Percentiles rank a stretch among this genome's conserved stretches.
Conservation (phyloP, 2,797 vertebrate genomes). For the Coccyzus lansbergi region DNA sequence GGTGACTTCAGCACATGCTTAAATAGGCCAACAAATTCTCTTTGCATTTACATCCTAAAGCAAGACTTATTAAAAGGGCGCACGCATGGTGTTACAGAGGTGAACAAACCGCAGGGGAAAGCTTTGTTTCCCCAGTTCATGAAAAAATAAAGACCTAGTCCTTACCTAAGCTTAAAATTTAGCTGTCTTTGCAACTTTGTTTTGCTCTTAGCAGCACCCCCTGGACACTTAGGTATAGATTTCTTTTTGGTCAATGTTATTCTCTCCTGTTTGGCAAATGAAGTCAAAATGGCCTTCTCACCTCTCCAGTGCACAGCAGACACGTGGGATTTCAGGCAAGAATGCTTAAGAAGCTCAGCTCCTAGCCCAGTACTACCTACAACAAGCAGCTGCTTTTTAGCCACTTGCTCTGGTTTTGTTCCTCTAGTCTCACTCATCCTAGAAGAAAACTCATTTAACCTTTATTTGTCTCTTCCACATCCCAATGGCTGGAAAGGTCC, state of each 20-base stretch:
- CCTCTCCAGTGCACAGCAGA: neutral
- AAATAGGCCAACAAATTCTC: neutral
- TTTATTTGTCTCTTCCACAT: neutral
- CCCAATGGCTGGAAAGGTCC: neutral
- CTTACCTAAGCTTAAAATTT: slow-evolving; percentile 18
- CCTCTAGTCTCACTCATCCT: neutral
- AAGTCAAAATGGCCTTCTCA: neutral
- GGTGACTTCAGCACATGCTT: neutral
- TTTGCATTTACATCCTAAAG: neutral
- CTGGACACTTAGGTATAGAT: neutral
- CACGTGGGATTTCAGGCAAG: accelerated
- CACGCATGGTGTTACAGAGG: accelerated
- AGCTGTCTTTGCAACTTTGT: slow-evolving; percentile 8
- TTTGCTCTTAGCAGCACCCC: neutral
- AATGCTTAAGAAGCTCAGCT: neutral
- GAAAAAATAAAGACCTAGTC: neutral
- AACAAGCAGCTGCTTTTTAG: neutral
- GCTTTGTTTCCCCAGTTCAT: neutral
- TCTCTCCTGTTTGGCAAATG: neutral
- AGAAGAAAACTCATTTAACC: neutral
- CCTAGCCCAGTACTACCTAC: neutral
- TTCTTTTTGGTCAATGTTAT: neutral
- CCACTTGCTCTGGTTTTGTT: neutral
- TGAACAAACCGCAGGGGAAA: neutral
- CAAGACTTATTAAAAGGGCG: neutral